Conservation (phyloP, 2,888 invertebrate species). For the Branchellion lobata region DNA sequence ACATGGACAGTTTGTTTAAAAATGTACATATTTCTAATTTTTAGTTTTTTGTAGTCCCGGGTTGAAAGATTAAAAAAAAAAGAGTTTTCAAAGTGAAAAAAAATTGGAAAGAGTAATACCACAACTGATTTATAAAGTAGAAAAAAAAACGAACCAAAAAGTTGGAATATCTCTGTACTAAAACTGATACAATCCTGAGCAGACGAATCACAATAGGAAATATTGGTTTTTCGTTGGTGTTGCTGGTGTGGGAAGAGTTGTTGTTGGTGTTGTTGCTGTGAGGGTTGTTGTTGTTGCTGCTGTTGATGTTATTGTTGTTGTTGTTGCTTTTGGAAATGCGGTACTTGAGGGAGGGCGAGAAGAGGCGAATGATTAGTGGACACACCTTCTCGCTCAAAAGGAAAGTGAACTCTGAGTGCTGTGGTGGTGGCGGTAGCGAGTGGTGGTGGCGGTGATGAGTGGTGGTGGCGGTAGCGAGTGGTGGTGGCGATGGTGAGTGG, state of each 20-base stretch:
- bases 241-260: no score
- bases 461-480: no score
- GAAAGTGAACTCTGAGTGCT: constrained; percentile 91
- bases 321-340: constrained; percentile 64
- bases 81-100: no score
- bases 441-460: not conserved
- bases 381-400: constrained; percentile 93
- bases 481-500: no score
- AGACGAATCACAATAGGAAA: constrained; percentile 95
- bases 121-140: no score
- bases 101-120: not conserved
- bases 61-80: no score
- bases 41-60: no score
- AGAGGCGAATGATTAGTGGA: constrained; percentile 93
- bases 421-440: constrained; percentile 47
- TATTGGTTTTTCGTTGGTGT: constrained; percentile 77
- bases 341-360: constrained; percentile 97
- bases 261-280: not conserved
- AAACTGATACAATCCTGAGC: constrained; percentile 83
- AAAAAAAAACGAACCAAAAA: constrained; percentile 74
- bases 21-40: no score
- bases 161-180: constrained; percentile 88
- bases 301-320: constrained; percentile 51
- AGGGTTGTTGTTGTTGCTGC: not conserved
- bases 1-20: no score